These are phyloP conservation scores for Melinaea marsaeus DNA, from an alignment of 2,888 invertebrate genomes.

Conservation along the genomic window DNA sequence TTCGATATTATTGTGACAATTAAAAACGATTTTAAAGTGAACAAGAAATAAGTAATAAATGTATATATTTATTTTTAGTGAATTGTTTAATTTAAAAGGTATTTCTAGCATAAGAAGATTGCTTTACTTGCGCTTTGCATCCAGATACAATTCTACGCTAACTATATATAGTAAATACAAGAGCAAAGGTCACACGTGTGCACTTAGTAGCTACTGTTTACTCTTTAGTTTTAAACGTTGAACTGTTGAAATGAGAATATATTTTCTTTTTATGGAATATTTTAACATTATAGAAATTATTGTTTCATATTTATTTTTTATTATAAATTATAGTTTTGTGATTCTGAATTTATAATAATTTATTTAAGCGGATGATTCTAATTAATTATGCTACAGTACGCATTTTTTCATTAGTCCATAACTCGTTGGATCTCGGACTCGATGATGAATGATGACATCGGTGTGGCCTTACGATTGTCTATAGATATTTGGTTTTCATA, in stretches of 20 bases:
- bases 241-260: not conserved
- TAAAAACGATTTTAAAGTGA: no score
- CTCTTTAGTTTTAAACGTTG: conserved; percentile 4
- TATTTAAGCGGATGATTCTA: not conserved
- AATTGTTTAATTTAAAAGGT: no score
- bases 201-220: conserved; percentile 2
- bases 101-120: not conserved
- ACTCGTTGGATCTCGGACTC: not conserved
- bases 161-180: conserved; percentile 1
- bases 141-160: conserved; percentile 1
- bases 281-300: not conserved
- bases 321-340: not conserved
- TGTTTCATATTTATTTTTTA: no score
- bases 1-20: no score
- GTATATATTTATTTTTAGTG: no score
- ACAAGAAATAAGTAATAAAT: no score
- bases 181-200: conserved; percentile 12
- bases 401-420: not conserved
- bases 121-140: not conserved
- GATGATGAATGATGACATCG: no score
- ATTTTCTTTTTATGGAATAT: not conserved
- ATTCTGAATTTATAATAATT: not conserved
- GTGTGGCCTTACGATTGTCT: no score
- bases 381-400: not conserved
- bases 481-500: no score